Conservation (phyloP, 1,140 invertebrate species). For the Lordiphosa mommai region DNA sequence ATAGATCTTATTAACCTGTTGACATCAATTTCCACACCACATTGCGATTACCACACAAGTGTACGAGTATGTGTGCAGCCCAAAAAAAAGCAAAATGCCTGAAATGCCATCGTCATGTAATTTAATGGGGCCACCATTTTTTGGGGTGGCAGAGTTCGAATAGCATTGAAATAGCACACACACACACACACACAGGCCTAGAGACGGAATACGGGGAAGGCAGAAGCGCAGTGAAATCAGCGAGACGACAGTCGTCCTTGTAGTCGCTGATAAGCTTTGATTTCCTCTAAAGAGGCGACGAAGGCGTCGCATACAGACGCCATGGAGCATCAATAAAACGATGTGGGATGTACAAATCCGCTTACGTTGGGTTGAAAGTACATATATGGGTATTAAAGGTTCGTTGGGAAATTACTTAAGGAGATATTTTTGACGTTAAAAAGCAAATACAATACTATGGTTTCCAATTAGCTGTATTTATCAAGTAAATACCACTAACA, state of each 20-base stretch:
- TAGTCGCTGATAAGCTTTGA: constrained; percentile 54
- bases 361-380: constrained; percentile 8
- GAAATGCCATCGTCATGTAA: constrained; percentile 55
- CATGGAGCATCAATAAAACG: constrained; percentile 20
- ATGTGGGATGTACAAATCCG: constrained; percentile 42
- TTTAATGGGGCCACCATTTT: constrained; percentile 40
- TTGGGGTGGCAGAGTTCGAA: constrained; percentile 27
- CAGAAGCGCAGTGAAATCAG: constrained; percentile 33
- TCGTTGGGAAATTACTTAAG: too few species aligned
- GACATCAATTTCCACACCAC: constrained; percentile 48
- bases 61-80: constrained; percentile 4
- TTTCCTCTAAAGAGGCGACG: constrained; percentile 37
- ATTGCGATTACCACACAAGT: constrained; percentile 33
- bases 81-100: constrained; percentile 31
- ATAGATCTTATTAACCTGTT: constrained; percentile 58
- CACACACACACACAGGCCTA: constrained; percentile 14
- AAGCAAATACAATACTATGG: too few species aligned
- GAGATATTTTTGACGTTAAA: too few species aligned
- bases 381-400: too few species aligned
- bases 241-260: constrained; percentile 51
- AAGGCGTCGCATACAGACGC: constrained; percentile 35
- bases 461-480: too few species aligned
- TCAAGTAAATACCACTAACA: too few species aligned
- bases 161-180: constrained; percentile 34
- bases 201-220: constrained; percentile 1